Evolutionary conservation across 2,797 vertebrate genomes (phyloP), one percentile per base, ranked within the genome.

Genomic region (Prunella strophiata): DNA sequence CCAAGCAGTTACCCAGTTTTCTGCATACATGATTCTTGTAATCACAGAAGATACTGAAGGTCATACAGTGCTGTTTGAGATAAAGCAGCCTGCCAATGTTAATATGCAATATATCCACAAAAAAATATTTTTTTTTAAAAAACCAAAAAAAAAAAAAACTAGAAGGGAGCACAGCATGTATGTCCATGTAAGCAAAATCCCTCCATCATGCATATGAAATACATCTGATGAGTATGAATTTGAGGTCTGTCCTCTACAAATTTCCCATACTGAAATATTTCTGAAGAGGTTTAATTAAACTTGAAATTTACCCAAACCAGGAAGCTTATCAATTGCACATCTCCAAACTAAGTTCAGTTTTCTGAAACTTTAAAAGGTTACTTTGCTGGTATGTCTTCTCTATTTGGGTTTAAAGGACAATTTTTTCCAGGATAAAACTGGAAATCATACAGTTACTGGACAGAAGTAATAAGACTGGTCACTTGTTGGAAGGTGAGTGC

Each of bases 11-110:
- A 85, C 55, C 50, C 77, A 27, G 18, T 85, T 57, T 80, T 93
- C 87, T 94, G 77, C 43, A 86, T 21, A 85, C 26, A 55, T 48
- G 84, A 76, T 85, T 89, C 85, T 27, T 59, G 62, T 40, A 91
- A 63, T 27, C 52, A 94, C 62, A 85, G 52, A 96, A 76, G 96
- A 91, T 43, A 62, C 16, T 50, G 38, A 96, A 84, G 78, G 57
- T 72, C 55, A 85, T 55, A 54, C 72, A 94, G 74, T 22, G 17
- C 43, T 77, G 63, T 58, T 80, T 43, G 94, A 71, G 61, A 95
- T 30, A 83, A 75, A 25, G 84, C 12, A 84, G 85, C 27, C 57
- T 93, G 55, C 15, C 91, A 70, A 67, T 40, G 63, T 40, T 83
- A 95, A 34, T 55, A 87, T 42, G 36, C 54, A 43, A 89, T 34